These are phyloP conservation scores for Pedetes capensis DNA, from an alignment of 2,113 vertebrate genomes.

Conservation along the genomic window DNA sequence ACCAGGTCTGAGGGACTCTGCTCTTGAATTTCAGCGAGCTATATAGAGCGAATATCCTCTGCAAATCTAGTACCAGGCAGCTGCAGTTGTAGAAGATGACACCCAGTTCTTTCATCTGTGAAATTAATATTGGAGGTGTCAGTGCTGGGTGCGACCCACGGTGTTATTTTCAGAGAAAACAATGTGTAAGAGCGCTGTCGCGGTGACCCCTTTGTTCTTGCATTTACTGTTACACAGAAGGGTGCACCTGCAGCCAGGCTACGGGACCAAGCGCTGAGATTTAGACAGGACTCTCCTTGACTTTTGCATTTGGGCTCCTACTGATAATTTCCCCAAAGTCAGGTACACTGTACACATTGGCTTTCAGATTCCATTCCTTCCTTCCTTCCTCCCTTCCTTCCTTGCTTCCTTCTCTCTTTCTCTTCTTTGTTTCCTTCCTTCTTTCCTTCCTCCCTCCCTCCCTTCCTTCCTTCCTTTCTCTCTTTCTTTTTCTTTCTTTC, in stretches of 20 bases:
- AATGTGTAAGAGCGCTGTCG: neutral
- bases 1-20: conserved; percentile 89
- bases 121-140: conserved; percentile 74
- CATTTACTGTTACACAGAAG: neutral
- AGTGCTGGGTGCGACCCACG: neutral
- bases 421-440: too few species aligned
- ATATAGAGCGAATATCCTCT: conserved; percentile 92
- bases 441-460: neutral
- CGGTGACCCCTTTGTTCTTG: neutral
- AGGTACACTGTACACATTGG: neutral
- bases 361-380: neutral
- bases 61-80: conserved; percentile 95
- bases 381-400: neutral
- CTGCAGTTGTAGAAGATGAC: conserved; percentile 95
- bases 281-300: neutral
- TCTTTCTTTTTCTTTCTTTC: neutral
- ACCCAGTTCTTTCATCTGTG: conserved; percentile 96
- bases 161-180: neutral
- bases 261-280: too few species aligned
- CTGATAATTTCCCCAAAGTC: neutral
- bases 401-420: neutral
- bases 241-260: neutral
- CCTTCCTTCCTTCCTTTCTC: neutral
- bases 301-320: neutral
- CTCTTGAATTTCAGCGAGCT: conserved; percentile 87